Evolutionary conservation across 2,113 vertebrate species (phyloP).

Genomic region (Sceloporus tristichus): DNA sequence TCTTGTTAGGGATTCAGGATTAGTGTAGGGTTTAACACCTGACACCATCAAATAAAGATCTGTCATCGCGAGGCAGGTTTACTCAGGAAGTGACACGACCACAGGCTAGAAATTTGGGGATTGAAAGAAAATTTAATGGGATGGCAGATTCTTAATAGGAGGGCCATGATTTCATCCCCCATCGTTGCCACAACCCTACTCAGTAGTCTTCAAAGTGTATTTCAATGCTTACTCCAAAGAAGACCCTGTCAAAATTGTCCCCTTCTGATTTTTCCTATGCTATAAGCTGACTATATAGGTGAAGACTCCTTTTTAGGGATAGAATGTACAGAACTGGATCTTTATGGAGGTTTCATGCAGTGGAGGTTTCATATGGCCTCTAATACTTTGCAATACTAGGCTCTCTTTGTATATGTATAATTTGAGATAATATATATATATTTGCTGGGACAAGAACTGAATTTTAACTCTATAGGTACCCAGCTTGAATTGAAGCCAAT

Average conservation of each 20-base stretch:
- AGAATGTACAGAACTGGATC: too few relatives aligned
- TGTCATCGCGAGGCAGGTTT: constrained; percentile 10
- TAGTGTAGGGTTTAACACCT: constrained; percentile 26
- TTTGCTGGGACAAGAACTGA: background rate
- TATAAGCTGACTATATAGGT: background rate
- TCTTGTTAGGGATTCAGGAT: constrained; percentile 21
- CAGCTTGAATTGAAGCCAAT: background rate
- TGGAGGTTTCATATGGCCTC: background rate
- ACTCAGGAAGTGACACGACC: background rate
- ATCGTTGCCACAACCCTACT: too few relatives aligned
- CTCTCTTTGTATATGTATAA: background rate
- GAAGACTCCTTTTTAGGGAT: background rate
- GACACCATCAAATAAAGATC: background rate
- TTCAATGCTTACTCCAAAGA: background rate
- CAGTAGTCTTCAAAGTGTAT: background rate
- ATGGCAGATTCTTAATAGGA: too few relatives aligned
- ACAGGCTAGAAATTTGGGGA: background rate
- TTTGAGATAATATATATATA: too few relatives aligned
- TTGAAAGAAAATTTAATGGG: too few relatives aligned
- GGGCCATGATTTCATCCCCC: too few relatives aligned
- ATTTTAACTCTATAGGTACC: too few relatives aligned
- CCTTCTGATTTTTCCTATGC: background rate
- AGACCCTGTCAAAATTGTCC: background rate
- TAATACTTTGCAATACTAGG: background rate
- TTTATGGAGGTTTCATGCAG: background rate